Evolutionary conservation across 1,140 invertebrate species (phyloP), one percentile per base, ranked within the genome.

Genomic region (Dendroctonus ponderosae): DNA sequence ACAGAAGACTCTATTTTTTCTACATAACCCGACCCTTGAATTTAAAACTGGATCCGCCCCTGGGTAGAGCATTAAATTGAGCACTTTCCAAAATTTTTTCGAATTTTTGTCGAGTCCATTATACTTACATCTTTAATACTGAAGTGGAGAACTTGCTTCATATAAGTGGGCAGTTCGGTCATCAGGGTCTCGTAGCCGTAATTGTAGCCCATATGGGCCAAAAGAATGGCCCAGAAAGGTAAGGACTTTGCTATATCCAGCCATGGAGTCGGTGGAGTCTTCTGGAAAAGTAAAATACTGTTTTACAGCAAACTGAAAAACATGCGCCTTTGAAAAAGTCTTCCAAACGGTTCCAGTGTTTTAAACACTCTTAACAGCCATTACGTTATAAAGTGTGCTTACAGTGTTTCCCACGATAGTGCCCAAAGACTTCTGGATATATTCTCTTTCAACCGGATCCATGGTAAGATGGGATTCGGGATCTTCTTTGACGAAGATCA

Each of bases 81-180:
- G n/a, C n/a, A n/a, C n/a, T n/a, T n/a, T n/a, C n/a, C n/a, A n/a
- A n/a, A n/a, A n/a, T n/a, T n/a, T n/a, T n/a, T n/a, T n/a, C n/a
- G n/a, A n/a, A n/a, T n/a, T n/a, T n/a, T n/a, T n/a, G n/a, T n/a
- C n/a, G n/a, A n/a, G 26, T 26, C 26, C 26, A 26, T 26, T 26
- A 62, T 69, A 84, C 83, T 87, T 77, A 96, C 94, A 79, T 89
- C 85, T 82, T 94, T 90, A 72, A 98, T 90, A 73, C 94, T 87
- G 81, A 96, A 97, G 74, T 94, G 89, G 7, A 98, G 84, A 56
- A 98, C 91, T 83, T 96, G 92, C 75, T 94, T 92, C 90, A 99
- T 93, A 79, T 96, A 99, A 0, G 93, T 96, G 0, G 97, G 97
- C 67, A 99, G 80, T 74, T 96, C 91, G 0, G 94, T 97, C 85